Evolutionary conservation across 2,888 invertebrate species (phyloP).

Genomic region (Portevinia maculata): DNA sequence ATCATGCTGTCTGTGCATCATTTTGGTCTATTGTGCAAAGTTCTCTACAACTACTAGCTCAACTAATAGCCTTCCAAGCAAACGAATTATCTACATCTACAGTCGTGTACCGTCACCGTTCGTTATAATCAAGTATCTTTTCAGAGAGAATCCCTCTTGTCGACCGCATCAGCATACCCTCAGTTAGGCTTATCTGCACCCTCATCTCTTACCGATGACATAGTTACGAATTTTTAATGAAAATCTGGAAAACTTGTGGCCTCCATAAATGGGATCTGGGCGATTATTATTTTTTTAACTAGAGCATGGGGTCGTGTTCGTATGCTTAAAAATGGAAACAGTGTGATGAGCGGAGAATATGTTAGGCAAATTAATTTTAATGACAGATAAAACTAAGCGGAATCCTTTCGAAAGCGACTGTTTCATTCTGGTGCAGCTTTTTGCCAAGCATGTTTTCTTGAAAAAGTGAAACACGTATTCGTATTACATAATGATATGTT

Average conservation of each 20-base stretch:
- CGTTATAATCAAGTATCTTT: slow-evolving; percentile 33
- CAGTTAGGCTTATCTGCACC: slow-evolving; percentile 8
- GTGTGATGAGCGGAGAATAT: neutral
- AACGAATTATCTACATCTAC: slow-evolving; percentile 30
- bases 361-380: neutral
- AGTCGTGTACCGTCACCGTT: slow-evolving; percentile 16
- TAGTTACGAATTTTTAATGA: slow-evolving; percentile 37
- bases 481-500: no score
- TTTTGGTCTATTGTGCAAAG: slow-evolving; percentile 30
- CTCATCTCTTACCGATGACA: slow-evolving; percentile 27
- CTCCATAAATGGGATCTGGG: neutral
- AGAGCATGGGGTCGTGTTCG: slow-evolving; percentile 17
- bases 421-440: no score
- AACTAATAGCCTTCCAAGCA: slow-evolving; percentile 22
- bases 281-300: slow-evolving; percentile 25
- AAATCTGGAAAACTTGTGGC: slow-evolving; percentile 20
- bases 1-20: slow-evolving; percentile 16
- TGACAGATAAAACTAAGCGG: neutral
- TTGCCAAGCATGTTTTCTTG: no score
- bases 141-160: slow-evolving; percentile 16
- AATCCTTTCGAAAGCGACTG: no score
- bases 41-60: slow-evolving; percentile 16
- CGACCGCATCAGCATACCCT: slow-evolving; percentile 26
- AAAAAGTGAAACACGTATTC: no score
- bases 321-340: slow-evolving; percentile 8